Evolutionary conservation across 1,140 invertebrate genomes (phyloP).

Genomic region (Brachionus manjavacas): DNA sequence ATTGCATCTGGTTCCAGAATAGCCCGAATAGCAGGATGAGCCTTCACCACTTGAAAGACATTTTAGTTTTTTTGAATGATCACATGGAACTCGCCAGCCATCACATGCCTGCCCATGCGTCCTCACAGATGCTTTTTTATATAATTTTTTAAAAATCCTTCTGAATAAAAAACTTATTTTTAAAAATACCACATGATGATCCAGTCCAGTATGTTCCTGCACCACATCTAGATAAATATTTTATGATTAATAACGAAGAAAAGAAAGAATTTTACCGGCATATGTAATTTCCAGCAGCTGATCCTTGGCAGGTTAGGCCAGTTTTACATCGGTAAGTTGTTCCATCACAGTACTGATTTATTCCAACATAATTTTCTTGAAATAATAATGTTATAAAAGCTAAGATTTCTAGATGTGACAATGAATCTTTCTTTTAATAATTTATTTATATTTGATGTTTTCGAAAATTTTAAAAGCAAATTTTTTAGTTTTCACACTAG

Average conservation of each 20-base stretch:
- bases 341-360: slow-evolving; percentile 34
- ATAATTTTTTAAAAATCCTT: not conserved
- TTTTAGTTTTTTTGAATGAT: slow-evolving; percentile 17
- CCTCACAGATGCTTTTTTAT: not conserved
- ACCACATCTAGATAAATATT: not conserved
- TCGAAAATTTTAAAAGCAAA: too few relatives aligned
- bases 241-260: not conserved
- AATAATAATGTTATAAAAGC: too few relatives aligned
- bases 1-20: not conserved
- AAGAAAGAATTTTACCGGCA: not conserved
- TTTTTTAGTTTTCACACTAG: too few relatives aligned
- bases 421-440: too few relatives aligned
- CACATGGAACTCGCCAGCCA: slow-evolving; percentile 3
- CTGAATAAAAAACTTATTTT: not conserved
- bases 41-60: not conserved
- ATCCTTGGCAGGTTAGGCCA: not conserved
- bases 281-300: not conserved
- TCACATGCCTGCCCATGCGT: not conserved
- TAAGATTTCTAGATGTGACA: too few relatives aligned
- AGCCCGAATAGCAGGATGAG: not conserved
- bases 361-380: slow-evolving; percentile 15
- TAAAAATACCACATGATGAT: not conserved
- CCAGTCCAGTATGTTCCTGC: slow-evolving; percentile 4
- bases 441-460: too few relatives aligned
- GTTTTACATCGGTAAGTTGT: not conserved